Base-by-base conservation (phyloP, 35 echinoderm and acorn worm genomes). In the Heliocidaris tuberculata region DNA sequence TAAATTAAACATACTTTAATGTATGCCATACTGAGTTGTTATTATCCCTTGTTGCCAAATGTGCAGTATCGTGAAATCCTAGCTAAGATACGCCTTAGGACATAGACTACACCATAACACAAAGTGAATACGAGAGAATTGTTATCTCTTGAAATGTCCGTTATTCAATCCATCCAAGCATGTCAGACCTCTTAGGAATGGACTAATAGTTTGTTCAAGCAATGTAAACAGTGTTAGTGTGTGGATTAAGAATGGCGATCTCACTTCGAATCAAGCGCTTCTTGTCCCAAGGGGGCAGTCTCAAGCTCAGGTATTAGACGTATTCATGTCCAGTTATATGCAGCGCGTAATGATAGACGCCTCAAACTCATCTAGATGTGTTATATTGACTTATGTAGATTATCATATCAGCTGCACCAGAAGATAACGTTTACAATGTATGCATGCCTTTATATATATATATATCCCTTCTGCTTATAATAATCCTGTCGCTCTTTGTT, bases 131-230 rank as follows among this genome's bases (percentile, higher is more conserved):
- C 21, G 27, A 19, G 65, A 78, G 65, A 8, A 24, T 8, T 78
- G 21, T 78, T 78, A 78, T 78, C 65, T 78, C 65, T 78, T 78
- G 65, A 78, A n/a, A 78, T 78, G 19, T 78, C 65, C 65, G 65
- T 78, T 78, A 78, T 78, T n/a, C 65, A 78, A 78, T 78, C 65
- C 65, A 78, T 78, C 19, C 16, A 48, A 48, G 87, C 47, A 89
- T 47, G 87, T 42, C 12, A 17, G 70, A 29, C 15, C 70, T 85
- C 70, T 85, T 4, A 85, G 47, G 87, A n/a, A 89, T 89, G 31
- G 87, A n/a, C 87, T 89, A 89, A 89, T 89, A 42, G 87, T 89
- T 89, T 89, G 32, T 89, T 89, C 87, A 89, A 31, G 87, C 87
- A 89, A 48, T 15, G 87, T 89, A 47, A 47, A 89, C 87, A 89